Percentiles rank a stretch among this genome's conserved stretches.
Conservation (phyloP, 2,113 vertebrate species). For the Pionites leucogaster region DNA sequence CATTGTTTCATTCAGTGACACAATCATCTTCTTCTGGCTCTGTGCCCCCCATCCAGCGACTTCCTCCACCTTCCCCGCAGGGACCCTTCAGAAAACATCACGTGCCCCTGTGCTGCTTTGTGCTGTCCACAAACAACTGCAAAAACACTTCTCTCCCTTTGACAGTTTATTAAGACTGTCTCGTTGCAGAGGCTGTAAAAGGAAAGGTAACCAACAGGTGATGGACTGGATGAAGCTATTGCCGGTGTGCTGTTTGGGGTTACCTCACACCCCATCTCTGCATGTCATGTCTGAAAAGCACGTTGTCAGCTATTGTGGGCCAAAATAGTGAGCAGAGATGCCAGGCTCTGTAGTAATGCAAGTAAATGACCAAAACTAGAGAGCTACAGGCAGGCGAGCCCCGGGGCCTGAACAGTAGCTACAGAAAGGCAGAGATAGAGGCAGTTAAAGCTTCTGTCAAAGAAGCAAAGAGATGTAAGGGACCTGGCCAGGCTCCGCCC, state of each 20-base stretch:
- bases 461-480: neutral
- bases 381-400: neutral
- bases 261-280: neutral
- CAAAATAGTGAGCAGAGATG: neutral
- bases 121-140: neutral
- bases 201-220: neutral
- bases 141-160: neutral
- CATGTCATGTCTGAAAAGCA: neutral
- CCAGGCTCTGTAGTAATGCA: neutral
- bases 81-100: neutral
- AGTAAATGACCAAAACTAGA: neutral
- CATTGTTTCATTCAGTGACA: accelerated
- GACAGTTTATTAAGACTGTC: neutral
- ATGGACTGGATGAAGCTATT: neutral
- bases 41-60: no score
- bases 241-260: accelerated
- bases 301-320: neutral
- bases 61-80: accelerated
- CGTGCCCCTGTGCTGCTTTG: accelerated
- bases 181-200: neutral
- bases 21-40: neutral
- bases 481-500: neutral
- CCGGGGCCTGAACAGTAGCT: neutral
- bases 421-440: neutral
- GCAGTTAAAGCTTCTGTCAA: neutral